Conservation (phyloP, 2,113 vertebrate species). For the Phaetusa simplex region DNA sequence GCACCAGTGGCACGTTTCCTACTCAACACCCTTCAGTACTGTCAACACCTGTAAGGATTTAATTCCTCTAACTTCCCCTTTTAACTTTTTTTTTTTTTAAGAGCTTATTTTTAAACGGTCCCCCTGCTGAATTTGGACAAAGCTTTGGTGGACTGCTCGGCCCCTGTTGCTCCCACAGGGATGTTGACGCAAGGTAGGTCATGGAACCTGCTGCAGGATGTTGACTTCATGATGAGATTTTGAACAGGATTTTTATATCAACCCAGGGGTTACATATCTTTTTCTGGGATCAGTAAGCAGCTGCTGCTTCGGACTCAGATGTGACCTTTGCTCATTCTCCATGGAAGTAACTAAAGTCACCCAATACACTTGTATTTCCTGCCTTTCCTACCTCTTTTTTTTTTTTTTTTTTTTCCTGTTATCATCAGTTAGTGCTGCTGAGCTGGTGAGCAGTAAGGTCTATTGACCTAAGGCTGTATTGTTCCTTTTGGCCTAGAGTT, state of each 20-base stretch:
- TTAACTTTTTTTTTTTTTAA: not conserved
- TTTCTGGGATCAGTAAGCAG: not conserved
- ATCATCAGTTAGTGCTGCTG: not conserved
- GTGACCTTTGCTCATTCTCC: not conserved
- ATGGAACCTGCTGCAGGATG: not conserved
- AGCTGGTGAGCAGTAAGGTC: not conserved
- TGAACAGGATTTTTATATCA: not conserved
- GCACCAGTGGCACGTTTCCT: not conserved
- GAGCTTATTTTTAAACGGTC: not conserved
- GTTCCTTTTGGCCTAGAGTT: not conserved
- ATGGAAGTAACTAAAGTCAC: not conserved
- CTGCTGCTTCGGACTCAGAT: not conserved
- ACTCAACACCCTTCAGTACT: not conserved
- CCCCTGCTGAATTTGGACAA: not conserved
- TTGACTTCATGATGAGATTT: not conserved
- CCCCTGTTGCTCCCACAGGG: not conserved
- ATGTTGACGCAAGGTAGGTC: accelerated
- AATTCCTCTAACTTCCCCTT: not conserved
- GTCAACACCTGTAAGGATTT: slow-evolving; percentile 13
- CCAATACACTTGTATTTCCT: not conserved
- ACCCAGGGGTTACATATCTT: accelerated
- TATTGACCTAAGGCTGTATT: accelerated
- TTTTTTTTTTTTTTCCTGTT: not conserved
- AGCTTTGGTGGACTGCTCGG: not conserved
- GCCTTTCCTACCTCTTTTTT: not conserved